A percentile compares a stretch with the other conserved stretches of the same genome.
Conservation (phyloP, 2,113 vertebrate species). For the Micromys minutus region DNA sequence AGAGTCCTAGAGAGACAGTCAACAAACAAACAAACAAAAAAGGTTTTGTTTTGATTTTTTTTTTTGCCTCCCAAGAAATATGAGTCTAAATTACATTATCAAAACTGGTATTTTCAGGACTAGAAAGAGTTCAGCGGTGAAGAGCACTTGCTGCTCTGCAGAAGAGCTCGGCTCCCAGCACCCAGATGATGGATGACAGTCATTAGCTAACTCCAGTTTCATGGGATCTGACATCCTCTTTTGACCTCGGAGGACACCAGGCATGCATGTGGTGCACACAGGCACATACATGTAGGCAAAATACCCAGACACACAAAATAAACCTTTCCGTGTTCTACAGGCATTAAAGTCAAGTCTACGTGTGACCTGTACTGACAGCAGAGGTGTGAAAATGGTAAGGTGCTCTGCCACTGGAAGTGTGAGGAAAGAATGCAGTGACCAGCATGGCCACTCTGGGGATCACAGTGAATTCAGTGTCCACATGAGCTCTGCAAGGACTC, state of each 20-base stretch:
- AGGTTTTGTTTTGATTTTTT: not conserved
- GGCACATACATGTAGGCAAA: not conserved
- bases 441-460: not conserved
- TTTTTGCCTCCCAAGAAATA: not conserved
- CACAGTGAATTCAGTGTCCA: not conserved
- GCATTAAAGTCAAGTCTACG: not conserved
- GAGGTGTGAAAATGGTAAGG: not conserved
- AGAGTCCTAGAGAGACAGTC: slow-evolving; percentile 89
- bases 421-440: not conserved
- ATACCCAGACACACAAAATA: not conserved
- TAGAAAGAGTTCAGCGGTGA: not conserved
- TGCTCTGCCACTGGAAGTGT: accelerated
- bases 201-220: not conserved
- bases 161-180: not conserved
- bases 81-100: slow-evolving; percentile 30
- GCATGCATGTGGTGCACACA: not conserved
- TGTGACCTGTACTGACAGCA: not conserved
- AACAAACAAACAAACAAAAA: slow-evolving; percentile 53
- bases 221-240: not conserved
- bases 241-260: not conserved
- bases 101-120: not conserved
- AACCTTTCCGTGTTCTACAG: not conserved
- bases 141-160: not conserved
- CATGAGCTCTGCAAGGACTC: not conserved
- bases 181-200: not conserved